These are phyloP conservation scores for Acleris holmiana DNA, from an alignment of 2,888 invertebrate species.

Conservation along the genomic window DNA sequence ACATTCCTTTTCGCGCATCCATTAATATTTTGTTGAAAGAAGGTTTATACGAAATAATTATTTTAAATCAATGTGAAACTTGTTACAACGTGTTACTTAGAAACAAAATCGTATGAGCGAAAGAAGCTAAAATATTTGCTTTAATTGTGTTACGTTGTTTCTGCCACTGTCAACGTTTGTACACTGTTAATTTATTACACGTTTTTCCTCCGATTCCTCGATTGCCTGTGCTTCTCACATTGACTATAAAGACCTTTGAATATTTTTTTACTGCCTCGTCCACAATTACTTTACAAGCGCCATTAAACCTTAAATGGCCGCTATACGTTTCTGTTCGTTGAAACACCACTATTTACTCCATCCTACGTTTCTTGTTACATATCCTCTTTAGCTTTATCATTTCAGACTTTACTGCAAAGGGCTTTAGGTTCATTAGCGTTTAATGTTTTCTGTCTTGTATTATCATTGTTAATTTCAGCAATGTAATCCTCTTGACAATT, in stretches of 20 bases:
- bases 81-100: too few species aligned
- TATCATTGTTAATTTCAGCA: constrained; percentile 74
- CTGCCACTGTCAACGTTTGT: neutral
- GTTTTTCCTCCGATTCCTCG: constrained; percentile 21
- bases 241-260: constrained; percentile 26
- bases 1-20: too few species aligned
- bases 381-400: constrained; percentile 35
- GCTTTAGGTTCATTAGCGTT: constrained; percentile 46
- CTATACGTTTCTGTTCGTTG: constrained; percentile 64
- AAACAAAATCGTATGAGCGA: too few species aligned
- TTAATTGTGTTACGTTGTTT: too few species aligned
- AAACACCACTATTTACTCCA: constrained; percentile 59
- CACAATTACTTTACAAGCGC: constrained; percentile 55
- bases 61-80: too few species aligned
- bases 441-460: constrained; percentile 49
- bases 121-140: too few species aligned
- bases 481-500: constrained; percentile 74
- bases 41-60: too few species aligned
- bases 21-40: too few species aligned
- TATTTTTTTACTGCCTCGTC: constrained; percentile 43
- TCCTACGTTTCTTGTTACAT: constrained; percentile 49
- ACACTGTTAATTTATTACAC: constrained; percentile 17
- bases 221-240: constrained; percentile 21
- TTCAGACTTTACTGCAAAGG: constrained; percentile 48
- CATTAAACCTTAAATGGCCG: constrained; percentile 62